Base-by-base conservation (phyloP, 1,140 invertebrate species). In the Drosophila asahinai region DNA sequence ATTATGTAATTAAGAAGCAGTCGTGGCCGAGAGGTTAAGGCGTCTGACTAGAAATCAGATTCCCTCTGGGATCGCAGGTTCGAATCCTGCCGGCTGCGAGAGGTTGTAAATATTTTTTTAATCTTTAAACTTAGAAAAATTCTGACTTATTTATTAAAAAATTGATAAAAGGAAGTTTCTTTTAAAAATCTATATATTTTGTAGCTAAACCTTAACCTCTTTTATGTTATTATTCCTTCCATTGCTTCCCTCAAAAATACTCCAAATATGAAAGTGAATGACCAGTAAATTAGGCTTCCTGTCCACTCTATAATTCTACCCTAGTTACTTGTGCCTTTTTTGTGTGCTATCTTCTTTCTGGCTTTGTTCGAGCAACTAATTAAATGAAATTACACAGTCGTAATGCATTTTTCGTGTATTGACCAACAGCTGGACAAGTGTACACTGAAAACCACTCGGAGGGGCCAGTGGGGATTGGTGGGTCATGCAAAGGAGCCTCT, bases 401-500 rank as follows among this genome's bases (percentile, higher is more conserved):
- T 90, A 89, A 89, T 89, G 86, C 86, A 90, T 51, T 89, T 89
- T 80, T 51, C 86, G 51, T 89, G 86, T 89, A 84, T 66, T 77
- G 73, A 65, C 72, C 81, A 74, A 52, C 49, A 68, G 68, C 62
- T 79, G 80, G 58, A 66, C 52, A 38, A 73, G 62, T 22, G 49
- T 45, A 73, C 55, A 73, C 36, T 60, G 62, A 66, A 64, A 65
- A 58, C 73, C 77, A 60, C 59, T 51, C 40, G 59, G 12, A 45
- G 60, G n/a, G 15, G 62, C 58, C 22, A 61, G 15, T 55, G 36
- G 54, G 57, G 48, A 30, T 25, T 57, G 62, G 27, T 63, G 57
- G 45, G 51, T 48, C 60, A 77, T 72, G 72, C 72, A 80, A 68
- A 62, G 64, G 15, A 65, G 43, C 11, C n/a, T 48, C 62, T 52